A percentile compares a stretch with the other conserved stretches of the same genome.
These are phyloP conservation scores for Drosophila mauritiana DNA, from an alignment of 1,140 invertebrate species.

Conservation along the genomic window DNA sequence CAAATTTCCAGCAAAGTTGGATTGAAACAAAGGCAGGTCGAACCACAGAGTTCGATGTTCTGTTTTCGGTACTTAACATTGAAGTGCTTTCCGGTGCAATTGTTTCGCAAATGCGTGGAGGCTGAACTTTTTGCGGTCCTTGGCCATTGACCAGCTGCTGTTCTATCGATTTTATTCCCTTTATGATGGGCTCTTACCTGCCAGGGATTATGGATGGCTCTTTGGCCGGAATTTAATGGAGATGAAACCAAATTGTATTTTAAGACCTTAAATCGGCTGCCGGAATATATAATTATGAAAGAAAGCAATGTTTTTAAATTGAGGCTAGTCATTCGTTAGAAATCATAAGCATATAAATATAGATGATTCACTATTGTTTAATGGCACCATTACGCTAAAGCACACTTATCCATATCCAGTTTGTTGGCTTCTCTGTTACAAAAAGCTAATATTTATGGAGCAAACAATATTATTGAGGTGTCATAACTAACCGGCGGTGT, in stretches of 20 bases:
- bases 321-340: too few relatives aligned
- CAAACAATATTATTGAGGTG: constrained; percentile 36
- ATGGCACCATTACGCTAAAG: background rate
- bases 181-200: constrained; percentile 28
- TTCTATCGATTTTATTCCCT: constrained; percentile 33
- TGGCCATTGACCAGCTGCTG: constrained; percentile 28
- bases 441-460: constrained; percentile 26
- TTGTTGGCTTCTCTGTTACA: background rate
- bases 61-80: constrained; percentile 36
- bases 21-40: background rate
- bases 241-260: constrained; percentile 3
- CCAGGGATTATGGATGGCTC: constrained; percentile 20
- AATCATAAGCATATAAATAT: too few relatives aligned
- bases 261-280: background rate
- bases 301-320: background rate
- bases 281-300: constrained; percentile 13
- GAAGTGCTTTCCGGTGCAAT: constrained; percentile 37
- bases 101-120: constrained; percentile 40
- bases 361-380: too few relatives aligned
- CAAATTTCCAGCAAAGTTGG: background rate
- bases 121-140: constrained; percentile 28
- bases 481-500: constrained; percentile 32
- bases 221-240: constrained; percentile 33
- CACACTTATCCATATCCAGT: background rate
- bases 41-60: constrained; percentile 14